phyloP scores from a whole-genome alignment of 2,888 invertebrate genomes.

The Lasiommata megera region DNA sequence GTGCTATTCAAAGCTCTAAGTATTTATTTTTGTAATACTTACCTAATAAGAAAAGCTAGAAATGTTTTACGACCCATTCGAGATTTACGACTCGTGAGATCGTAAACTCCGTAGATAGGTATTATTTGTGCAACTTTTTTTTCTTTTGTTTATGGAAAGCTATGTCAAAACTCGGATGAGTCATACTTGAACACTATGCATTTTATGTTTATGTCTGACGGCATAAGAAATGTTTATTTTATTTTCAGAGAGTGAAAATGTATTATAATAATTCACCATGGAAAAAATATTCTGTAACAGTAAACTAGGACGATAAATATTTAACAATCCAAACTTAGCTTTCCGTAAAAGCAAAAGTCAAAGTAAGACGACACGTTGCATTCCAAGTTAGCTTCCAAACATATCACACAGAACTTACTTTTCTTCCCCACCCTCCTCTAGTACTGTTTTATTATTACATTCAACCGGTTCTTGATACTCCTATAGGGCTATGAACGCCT shows the following conservation, averaged over 20 bases:
- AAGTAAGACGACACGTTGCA: no score
- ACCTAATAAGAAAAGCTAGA: slow-evolving; percentile 6
- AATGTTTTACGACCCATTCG: slow-evolving; percentile 11
- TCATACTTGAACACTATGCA: no score
- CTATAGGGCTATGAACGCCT: slow-evolving; percentile 50
- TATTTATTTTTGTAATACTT: background rate
- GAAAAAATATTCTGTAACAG: background rate
- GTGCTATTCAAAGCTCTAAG: background rate
- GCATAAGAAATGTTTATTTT: no score
- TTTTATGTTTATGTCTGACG: no score
- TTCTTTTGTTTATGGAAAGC: no score
- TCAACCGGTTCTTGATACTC: slow-evolving; percentile 34
- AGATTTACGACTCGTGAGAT: slow-evolving; percentile 15
- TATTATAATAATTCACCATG: no score
- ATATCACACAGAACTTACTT: background rate
- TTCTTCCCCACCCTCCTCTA: slow-evolving; percentile 1
- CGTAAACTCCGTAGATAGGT: slow-evolving; percentile 2
- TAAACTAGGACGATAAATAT: no score
- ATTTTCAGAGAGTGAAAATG: no score
- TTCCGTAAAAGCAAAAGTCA: background rate
- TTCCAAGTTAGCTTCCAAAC: background rate
- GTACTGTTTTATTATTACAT: slow-evolving; percentile 33
- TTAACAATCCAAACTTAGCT: no score
- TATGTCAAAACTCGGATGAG: no score
- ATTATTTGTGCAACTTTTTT: slow-evolving; percentile 8